These are phyloP conservation scores for Pyrgus malvae DNA, from an alignment of 2,888 invertebrate species.

Conservation along the genomic window DNA sequence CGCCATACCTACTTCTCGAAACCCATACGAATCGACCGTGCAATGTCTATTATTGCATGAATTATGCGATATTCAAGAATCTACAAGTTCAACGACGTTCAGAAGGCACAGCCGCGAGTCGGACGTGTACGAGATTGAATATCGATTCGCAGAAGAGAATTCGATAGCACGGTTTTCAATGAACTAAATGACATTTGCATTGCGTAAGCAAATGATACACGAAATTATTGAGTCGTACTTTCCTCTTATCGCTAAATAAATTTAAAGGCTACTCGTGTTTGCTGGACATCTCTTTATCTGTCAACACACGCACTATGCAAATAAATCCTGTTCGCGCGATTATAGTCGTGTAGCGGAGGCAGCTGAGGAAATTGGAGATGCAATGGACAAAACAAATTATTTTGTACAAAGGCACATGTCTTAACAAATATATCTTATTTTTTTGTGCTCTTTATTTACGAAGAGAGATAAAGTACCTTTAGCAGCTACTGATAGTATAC, in stretches of 20 bases:
- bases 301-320: not conserved
- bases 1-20: slow-evolving; percentile 66
- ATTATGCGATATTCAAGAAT: slow-evolving; percentile 57
- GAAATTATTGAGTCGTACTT: not conserved
- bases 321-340: no score
- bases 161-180: not conserved
- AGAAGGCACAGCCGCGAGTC: slow-evolving; percentile 4
- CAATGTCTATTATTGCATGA: slow-evolving; percentile 63
- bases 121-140: not conserved
- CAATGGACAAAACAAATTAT: no score
- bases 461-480: no score
- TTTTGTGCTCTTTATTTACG: no score
- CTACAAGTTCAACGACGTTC: no score
- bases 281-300: no score
- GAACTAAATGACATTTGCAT: not conserved
- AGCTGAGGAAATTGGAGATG: no score
- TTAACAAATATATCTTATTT: no score
- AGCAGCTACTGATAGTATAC: no score
- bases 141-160: slow-evolving; percentile 6
- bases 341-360: no score
- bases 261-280: not conserved
- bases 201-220: not conserved
- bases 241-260: not conserved
- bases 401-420: no score
- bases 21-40: slow-evolving; percentile 57